Evolutionary conservation across 2,113 vertebrate species (phyloP).

Genomic region (Reinhardtius hippoglossoides): DNA sequence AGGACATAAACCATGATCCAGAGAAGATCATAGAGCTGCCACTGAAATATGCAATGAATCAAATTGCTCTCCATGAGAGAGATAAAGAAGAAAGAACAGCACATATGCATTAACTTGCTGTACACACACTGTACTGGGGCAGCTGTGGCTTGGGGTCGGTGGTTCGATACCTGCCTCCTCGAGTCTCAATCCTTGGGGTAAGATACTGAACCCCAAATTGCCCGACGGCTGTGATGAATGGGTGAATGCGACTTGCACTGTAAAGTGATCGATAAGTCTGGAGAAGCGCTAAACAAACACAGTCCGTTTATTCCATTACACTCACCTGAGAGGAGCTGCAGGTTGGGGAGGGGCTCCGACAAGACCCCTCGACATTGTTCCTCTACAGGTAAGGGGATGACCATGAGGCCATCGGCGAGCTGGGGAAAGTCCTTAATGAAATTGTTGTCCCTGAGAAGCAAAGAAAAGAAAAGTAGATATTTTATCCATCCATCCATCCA

Average conservation of each 20-base stretch:
- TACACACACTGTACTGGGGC: not conserved
- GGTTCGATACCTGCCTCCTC: too few species aligned
- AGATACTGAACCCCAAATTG: too few species aligned
- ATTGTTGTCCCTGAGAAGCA: slow-evolving; percentile 91
- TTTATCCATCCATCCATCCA: too few species aligned
- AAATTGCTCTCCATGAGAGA: not conserved
- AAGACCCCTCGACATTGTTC: slow-evolving; percentile 96
- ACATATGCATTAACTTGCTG: not conserved
- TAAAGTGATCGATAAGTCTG: too few species aligned
- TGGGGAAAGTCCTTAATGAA: slow-evolving; percentile 99
- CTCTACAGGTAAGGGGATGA: slow-evolving; percentile 95
- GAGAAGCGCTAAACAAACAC: too few species aligned
- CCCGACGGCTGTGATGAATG: too few species aligned
- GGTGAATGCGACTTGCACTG: too few species aligned
- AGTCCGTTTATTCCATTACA: not conserved
- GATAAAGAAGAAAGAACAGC: not conserved
- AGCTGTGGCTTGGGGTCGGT: too few species aligned
- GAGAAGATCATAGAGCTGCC: slow-evolving; percentile 7
- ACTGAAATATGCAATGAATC: slow-evolving; percentile 1
- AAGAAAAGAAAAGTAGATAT: not conserved
- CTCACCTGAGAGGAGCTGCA: slow-evolving; percentile 93
- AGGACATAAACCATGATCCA: not conserved
- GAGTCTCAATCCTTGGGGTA: too few species aligned
- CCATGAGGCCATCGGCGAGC: slow-evolving; percentile 93
- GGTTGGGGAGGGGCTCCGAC: slow-evolving; percentile 93